Evolutionary conservation across 2,888 invertebrate genomes (phyloP), one percentile per base, ranked within the genome.

Genomic region (Apantesis nais): DNA sequence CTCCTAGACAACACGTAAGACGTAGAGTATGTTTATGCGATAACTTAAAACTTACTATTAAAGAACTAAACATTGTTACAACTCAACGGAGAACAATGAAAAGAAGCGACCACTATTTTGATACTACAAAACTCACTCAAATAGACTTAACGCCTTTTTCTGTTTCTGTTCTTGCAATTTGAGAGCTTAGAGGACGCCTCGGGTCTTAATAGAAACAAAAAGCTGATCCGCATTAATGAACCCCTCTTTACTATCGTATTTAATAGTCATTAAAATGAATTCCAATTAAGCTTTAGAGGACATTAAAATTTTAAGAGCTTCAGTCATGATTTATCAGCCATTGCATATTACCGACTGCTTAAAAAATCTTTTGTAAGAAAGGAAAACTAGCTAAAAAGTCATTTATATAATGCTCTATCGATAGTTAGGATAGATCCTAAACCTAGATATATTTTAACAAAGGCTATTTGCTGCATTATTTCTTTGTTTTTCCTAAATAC

Each of bases 191-290:
- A 55, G n/a, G 11, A 25, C n/a, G 9, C n/a, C 11, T 25, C 0
- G n/a, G 22, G 2, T 9, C 9, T 55, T 8, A 55, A 3, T 44
- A 44, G 19, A 55, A 3, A 55, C n/a, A 1, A 11, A 11, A n/a
- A 8, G 3, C 2, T 55, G 52, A 52, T n/a, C 11, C 12, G 3
- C n/a, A 12, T 11, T 0, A 3, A 25, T n/a, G 25, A 55, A 22
- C n/a, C 3, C 8, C n/a, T 34, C 1, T 31, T 60, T 7, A 60
- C 16, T 22, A 39, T 37, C n/a, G 14, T 44, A 63, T 41, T 2
- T 63, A 44, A 63, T 63, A 63, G 19, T 25, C 41, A 41, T 63
- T 39, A 63, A 63, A 19, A 63, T 41, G 19, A 58, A 29, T 55
- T 55, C 39, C 62, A 25, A 41, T 62, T 62, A 62, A 25, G 12